Base-by-base conservation (phyloP, 1,140 invertebrate species). In the Rhyzopertha dominica region DNA sequence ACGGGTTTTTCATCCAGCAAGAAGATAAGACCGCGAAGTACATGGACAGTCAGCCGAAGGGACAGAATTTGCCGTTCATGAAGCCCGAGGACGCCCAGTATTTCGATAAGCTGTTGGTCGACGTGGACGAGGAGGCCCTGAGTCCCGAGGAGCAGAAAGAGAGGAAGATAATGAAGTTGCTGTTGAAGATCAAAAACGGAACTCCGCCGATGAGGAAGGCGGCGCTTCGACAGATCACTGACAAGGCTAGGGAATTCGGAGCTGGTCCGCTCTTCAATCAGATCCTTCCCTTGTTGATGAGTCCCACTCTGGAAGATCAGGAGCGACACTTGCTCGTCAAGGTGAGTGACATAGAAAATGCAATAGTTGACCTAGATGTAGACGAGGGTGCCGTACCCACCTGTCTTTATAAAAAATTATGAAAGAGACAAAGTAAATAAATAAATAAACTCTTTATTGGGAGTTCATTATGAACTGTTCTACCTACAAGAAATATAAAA, bases 61-160 rank as follows among this genome's bases (percentile, higher is more conserved):
- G 73, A 10, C 76, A 78, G 61, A 97, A 99, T 74, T 73, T 99
- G 38, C 96, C 97, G 12, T 95, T 98, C 65, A 87, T 99, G 79
- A 99, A 99, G 68, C 96, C 96, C 0, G 97, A 99, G 72, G 97
- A 99, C 75, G 93, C 97, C 17, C 97, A 99, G 69, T 99, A 99
- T 74, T 99, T 99, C 71, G 96, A 99, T 68, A 99, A 99, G 74
- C 73, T 99, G 19, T 71, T 99, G 30, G 81, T 96, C 23, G 96
- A 99, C 67, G 95, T 99, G 5, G 96, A 99, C 69, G 96, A 99
- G 73, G 94, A 98, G 60, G 74, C 84, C 0, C 73, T 99, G 10
- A 90, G 86, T 43, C 93, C 95, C 1, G 96, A 99, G 62, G 95
- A 99, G 63, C 85, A 95, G 47, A 98, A 98, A 66, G 97, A 99